Evolutionary conservation across 2,113 vertebrate genomes (phyloP), one percentile per base, ranked within the genome.

Genomic region (Casuarius casuarius): DNA sequence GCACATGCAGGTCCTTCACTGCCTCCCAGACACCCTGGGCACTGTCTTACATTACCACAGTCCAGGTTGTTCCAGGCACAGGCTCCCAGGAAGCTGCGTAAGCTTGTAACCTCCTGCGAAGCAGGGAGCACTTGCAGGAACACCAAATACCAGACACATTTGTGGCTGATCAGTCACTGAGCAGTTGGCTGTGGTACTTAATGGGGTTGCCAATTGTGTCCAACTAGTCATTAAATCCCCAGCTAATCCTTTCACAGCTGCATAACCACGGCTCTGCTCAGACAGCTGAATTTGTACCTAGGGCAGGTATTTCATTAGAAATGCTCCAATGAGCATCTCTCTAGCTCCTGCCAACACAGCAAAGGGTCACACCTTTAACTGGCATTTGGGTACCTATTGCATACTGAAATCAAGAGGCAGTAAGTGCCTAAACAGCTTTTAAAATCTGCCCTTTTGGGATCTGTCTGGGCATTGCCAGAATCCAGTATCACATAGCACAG

Each of bases 181-280:
- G 79, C 51, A 87, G 93, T 58, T 54, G 67, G 78, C 89, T 93
- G 73, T 62, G 89, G 40, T 25, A 84, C 11, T 79, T 94, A 82
- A 94, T 54, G 81, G 23, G 40, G 92, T 95, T 89, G 80, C 71
- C 96, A 96, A 97, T 92, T 94, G 94, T 84, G 80, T 42, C 73
- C 94, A 96, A 96, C 77, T 62, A 91, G 92, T 92, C 77, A 31
- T 88, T 65, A 97, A 92, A 94, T 93, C 94, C 86, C 66, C 86
- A 82, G 83, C 61, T 90, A 90, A 96, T 73, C 74, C 80, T 31
- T 68, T 62, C 80, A 38, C 86, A 94, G 92, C 80, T 93, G 94
- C 92, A 61, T 83, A 59, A 48, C 8, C 81, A 28, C 40, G 72
- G 73, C 56, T 67, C 72, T 78, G 91, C 70, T 89, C 86, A 72